These are phyloP conservation scores for Meleagris gallopavo DNA, from an alignment of 2,113 vertebrate species.

Conservation along the genomic window DNA sequence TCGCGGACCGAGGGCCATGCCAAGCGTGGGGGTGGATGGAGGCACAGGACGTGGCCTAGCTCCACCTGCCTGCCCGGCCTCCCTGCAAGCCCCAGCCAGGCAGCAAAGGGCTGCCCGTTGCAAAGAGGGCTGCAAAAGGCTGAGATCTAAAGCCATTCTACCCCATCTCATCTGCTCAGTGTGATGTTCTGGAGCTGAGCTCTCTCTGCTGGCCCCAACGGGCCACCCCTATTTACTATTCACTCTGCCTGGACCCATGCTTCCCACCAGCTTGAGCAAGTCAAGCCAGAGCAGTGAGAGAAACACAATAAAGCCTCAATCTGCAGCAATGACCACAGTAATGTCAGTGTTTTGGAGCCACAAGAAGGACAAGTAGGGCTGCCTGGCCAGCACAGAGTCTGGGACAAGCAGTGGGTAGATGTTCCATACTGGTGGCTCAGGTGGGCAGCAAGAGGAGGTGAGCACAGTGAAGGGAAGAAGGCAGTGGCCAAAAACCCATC, in stretches of 20 bases:
- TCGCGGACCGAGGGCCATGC: conserved; percentile 58
- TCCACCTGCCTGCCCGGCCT: neutral
- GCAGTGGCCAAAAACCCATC: neutral
- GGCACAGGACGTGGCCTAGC: neutral
- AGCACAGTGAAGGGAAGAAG: neutral
- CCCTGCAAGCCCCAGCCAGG: no score
- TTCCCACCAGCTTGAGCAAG: neutral
- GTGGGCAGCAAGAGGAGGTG: neutral
- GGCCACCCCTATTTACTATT: fast-evolving
- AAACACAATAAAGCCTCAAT: neutral
- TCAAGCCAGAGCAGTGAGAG: neutral
- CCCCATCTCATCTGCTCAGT: neutral
- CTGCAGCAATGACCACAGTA: neutral
- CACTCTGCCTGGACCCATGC: neutral
- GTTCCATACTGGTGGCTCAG: neutral
- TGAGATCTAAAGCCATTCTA: neutral
- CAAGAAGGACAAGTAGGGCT: neutral
- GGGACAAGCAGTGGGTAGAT: neutral
- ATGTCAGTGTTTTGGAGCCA: neutral
- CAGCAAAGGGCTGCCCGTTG: neutral
- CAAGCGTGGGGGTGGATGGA: conserved; percentile 52
- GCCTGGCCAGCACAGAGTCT: fast-evolving
- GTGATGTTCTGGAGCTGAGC: neutral
- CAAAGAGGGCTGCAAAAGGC: neutral
- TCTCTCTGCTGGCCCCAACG: neutral